Evolutionary conservation across 1,140 invertebrate species (phyloP), one percentile per base, ranked within the genome.

Genomic region (Scaptomyza montana): DNA sequence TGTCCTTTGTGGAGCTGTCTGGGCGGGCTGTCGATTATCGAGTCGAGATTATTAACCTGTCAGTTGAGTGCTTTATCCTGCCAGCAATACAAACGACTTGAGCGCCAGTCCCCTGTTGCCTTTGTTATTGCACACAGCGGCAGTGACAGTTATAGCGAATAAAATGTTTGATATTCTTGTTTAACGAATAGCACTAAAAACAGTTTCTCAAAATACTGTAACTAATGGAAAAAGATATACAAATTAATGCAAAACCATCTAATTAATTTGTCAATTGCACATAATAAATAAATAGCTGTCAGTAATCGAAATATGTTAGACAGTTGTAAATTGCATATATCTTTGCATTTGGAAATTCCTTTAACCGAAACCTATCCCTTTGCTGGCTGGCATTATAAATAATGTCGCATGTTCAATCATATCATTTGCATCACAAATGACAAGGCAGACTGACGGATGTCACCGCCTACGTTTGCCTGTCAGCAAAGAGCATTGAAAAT

Each of bases 21-120:
- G 61, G 61, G 72, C 63, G 67, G 63, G 72, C 80, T 87, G 84
- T 87, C 82, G 82, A 87, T 87, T 87, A 87, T 89, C 82, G 84
- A 82, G 84, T 87, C 82, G 84, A 87, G 82, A 87, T 87, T 87
- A 87, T 87, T 87, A 87, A 87, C 82, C 82, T 87, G 82, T 87
- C 82, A 87, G 82, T 84, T 82, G 73, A 89, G 84, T 72, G 84
- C 72, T 87, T 87, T 87, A 80, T 89, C 68, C 71, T 78, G 78
- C 61, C 74, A 69, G 57, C 45, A 51, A 68, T 68, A 62, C 33
- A 41, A 61, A 59, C 61, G 62, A 64, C 49, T 77, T 68, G 74
- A 43, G 9, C 56, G 50, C 60, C 33, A 12, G 39, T 43, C 39
- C 45, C 50, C 59, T 56, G 33, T 21, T 62, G 61, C 46, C 61